A percentile compares a stretch with the other conserved stretches of the same genome.
Conservation (phyloP, 1,140 invertebrate genomes). For the Charaxes varanes region DNA sequence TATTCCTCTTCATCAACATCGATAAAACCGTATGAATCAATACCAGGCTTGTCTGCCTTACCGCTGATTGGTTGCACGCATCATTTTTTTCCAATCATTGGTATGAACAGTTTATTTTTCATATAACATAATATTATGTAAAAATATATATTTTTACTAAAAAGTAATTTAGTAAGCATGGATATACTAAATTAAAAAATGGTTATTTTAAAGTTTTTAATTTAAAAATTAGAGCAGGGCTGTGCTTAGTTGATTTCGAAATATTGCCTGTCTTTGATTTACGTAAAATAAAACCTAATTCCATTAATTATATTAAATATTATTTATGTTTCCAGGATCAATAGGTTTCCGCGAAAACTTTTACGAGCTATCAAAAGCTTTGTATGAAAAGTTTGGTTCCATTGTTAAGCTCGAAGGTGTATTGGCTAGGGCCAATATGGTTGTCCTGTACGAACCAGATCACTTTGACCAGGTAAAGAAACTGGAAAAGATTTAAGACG, state of each 20-base stretch:
- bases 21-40: slow-evolving; percentile 35
- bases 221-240: too few relatives aligned
- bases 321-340: slow-evolving; percentile 26
- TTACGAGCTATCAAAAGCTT: slow-evolving; percentile 25
- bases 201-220: too few relatives aligned
- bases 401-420: slow-evolving; percentile 44
- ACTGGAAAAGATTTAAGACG: too few relatives aligned
- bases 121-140: too few relatives aligned
- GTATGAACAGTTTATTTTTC: slow-evolving; percentile 25
- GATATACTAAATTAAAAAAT: too few relatives aligned
- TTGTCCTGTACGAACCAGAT: slow-evolving; percentile 47
- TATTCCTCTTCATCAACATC: slow-evolving; percentile 7
- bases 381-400: slow-evolving; percentile 38
- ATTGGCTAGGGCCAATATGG: slow-evolving; percentile 34
- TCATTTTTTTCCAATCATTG: slow-evolving; percentile 48
- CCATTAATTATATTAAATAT: not conserved
- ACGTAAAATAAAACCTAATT: too few relatives aligned
- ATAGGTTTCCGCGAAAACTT: slow-evolving; percentile 37
- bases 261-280: too few relatives aligned
- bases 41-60: slow-evolving; percentile 44
- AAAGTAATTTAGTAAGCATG: too few relatives aligned
- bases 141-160: too few relatives aligned
- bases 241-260: too few relatives aligned
- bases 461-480: slow-evolving; percentile 50
- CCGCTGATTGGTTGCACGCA: slow-evolving; percentile 48